These are phyloP conservation scores for Apodemia duryi DNA, from an alignment of 2,888 invertebrate genomes.

Conservation along the genomic window DNA sequence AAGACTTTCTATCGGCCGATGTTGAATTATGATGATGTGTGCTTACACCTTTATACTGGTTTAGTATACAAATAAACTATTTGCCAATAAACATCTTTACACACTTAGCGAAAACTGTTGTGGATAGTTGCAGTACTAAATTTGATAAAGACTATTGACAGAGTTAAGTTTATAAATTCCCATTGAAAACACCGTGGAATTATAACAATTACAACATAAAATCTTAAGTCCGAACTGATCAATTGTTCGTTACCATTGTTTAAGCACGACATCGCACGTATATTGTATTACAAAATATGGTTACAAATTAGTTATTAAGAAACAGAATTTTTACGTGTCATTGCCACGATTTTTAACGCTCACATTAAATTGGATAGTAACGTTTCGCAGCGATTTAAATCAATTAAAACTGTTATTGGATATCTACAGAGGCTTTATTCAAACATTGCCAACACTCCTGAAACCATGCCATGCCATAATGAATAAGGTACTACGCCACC, in stretches of 20 bases:
- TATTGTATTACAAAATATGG: not conserved
- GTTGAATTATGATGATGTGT: too few species aligned
- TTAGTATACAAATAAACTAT: not conserved
- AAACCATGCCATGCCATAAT: too few species aligned
- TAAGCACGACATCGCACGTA: not conserved
- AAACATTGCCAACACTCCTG: too few species aligned
- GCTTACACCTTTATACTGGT: not conserved
- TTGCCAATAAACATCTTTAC: not conserved
- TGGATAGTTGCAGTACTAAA: not conserved
- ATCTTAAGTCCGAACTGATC: constrained; percentile 10
- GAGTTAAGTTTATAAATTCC: not conserved
- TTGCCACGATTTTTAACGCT: constrained; percentile 4
- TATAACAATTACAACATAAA: not conserved
- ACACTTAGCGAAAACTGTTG: not conserved
- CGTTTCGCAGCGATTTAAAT: not conserved
- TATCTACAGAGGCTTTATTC: too few species aligned
- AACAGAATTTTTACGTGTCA: constrained; percentile 9
- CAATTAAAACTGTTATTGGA: not conserved
- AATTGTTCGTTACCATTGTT: constrained; percentile 7
- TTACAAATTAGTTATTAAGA: constrained; percentile 9
- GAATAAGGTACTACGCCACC: too few species aligned
- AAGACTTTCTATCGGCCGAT: too few species aligned
- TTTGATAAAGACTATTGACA: not conserved
- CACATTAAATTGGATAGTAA: not conserved
- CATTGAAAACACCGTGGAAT: not conserved